phyloP scores from a whole-genome alignment of 1,140 invertebrate genomes.

The Olivierus martensii region DNA sequence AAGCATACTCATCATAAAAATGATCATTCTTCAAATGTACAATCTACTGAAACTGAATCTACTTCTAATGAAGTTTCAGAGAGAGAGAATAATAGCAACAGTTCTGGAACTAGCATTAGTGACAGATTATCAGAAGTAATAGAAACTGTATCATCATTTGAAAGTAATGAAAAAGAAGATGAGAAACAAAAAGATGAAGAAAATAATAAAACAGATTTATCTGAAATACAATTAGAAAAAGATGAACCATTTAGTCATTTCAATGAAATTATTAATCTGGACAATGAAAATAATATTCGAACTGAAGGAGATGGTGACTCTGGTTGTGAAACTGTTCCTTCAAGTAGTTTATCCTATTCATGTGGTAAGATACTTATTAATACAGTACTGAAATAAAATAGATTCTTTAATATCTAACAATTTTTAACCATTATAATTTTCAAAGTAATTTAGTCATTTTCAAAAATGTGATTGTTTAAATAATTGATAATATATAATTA shows the following conservation, averaged over 20 bases:
- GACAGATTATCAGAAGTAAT: neutral
- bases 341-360: neutral
- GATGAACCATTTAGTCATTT: neutral
- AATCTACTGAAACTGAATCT: no score
- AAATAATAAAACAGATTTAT: neutral
- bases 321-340: neutral
- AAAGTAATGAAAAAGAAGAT: neutral
- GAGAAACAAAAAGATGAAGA: neutral
- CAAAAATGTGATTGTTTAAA: no score
- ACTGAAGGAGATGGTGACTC: neutral
- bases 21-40: no score
- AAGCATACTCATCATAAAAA: no score
- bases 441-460: no score
- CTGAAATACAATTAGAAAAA: neutral
- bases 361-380: no score
- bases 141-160: neutral
- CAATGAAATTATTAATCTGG: neutral
- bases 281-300: neutral
- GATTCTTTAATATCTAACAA: no score
- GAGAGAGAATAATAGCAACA: neutral
- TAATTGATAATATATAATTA: no score
- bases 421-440: no score
- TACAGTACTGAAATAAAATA: no score
- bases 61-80: neutral
- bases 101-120: neutral